Evolutionary conservation across 1,140 invertebrate species (phyloP).

Genomic region (Vanessa atalanta): DNA sequence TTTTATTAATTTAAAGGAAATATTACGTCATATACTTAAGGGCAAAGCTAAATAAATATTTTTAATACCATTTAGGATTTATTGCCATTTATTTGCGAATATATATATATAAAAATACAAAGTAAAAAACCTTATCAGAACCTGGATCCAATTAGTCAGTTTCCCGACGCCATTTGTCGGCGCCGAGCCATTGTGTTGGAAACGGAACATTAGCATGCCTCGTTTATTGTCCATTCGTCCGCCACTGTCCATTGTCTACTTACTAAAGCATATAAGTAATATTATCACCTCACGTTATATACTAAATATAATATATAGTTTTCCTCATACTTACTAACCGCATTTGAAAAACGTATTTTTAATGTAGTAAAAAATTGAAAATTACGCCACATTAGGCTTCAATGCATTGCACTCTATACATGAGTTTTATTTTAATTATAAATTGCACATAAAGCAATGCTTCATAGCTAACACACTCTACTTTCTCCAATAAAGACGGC

Average conservation of each 20-base stretch:
- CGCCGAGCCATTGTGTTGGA: slow-evolving; percentile 38
- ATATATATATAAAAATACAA: too few relatives aligned
- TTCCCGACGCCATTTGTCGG: slow-evolving; percentile 21
- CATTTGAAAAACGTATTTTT: not conserved
- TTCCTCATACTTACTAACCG: not conserved
- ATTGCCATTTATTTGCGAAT: too few relatives aligned
- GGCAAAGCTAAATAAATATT: too few relatives aligned
- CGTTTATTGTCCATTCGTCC: slow-evolving; percentile 29
- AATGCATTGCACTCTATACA: not conserved
- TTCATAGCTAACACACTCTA: slow-evolving; percentile 28
- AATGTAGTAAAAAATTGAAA: not conserved
- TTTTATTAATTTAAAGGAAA: too few relatives aligned
- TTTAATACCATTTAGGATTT: too few relatives aligned
- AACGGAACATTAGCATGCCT: slow-evolving; percentile 37
- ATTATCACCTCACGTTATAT: not conserved
- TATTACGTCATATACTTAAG: too few relatives aligned
- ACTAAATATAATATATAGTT: not conserved
- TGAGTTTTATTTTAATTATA: slow-evolving; percentile 15
- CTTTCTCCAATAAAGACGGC: slow-evolving; percentile 41
- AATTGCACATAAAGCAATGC: slow-evolving; percentile 40
- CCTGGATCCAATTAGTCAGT: slow-evolving; percentile 28
- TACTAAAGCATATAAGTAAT: not conserved
- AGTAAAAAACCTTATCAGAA: not conserved
- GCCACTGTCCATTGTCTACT: slow-evolving; percentile 19
- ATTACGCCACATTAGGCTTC: not conserved